Conservation (phyloP, 1,140 invertebrate species). For the Holcopasites calliopsidis region DNA sequence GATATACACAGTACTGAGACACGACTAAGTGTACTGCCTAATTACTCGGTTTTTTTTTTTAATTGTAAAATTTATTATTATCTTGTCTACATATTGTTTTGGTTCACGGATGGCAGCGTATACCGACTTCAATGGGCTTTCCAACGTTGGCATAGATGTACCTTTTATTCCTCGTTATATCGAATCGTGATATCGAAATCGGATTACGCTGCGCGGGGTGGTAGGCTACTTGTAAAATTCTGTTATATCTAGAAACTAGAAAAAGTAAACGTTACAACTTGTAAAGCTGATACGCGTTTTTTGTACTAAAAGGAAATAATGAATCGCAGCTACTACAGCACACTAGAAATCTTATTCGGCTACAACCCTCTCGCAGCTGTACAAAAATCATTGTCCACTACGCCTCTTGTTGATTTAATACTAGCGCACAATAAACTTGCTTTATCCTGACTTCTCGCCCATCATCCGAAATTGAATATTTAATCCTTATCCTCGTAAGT, state of each 20-base stretch:
- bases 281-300: conserved; percentile 51
- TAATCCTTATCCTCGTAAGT: conserved; percentile 37
- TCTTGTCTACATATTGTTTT: conserved; percentile 56
- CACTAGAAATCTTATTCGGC: conserved; percentile 51
- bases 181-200: conserved; percentile 44
- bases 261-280: conserved; percentile 52
- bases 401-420: conserved; percentile 47
- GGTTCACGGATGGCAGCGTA: conserved; percentile 54
- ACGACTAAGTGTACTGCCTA: conserved; percentile 38
- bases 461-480: conserved; percentile 52
- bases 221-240: conserved; percentile 50
- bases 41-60: conserved; percentile 51
- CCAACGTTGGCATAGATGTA: background rate
- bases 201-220: conserved; percentile 25
- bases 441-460: conserved; percentile 40
- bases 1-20: conserved; percentile 39
- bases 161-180: conserved; percentile 6
- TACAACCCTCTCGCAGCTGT: conserved; percentile 51
- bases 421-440: conserved; percentile 53
- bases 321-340: conserved; percentile 55
- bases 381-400: conserved; percentile 59
- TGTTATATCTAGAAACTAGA: conserved; percentile 56
- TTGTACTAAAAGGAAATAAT: conserved; percentile 62
- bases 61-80: conserved; percentile 62
- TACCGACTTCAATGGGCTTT: conserved; percentile 43